Evolutionary conservation across 1,140 invertebrate species (phyloP).

Genomic region (Nymphalis io): DNA sequence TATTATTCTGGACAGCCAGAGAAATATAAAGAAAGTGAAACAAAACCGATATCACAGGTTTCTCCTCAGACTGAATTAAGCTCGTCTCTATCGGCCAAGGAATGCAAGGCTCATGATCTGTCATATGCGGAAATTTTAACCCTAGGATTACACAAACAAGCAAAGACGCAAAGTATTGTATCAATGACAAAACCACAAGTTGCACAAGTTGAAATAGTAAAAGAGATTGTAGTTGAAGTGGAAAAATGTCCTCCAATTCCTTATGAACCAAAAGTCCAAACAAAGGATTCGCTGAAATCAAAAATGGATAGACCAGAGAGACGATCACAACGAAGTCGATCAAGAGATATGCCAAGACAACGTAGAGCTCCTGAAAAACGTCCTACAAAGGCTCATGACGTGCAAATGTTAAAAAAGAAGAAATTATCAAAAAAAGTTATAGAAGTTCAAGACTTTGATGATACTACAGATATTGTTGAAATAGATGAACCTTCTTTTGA

Average conservation of each 20-base stretch:
- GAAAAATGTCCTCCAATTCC: constrained; percentile 50
- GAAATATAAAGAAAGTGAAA: constrained; percentile 24
- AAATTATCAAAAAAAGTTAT: constrained; percentile 67
- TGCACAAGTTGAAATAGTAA: constrained; percentile 66
- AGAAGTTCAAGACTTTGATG: constrained; percentile 73
- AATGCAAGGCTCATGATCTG: constrained; percentile 71
- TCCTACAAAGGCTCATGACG: constrained; percentile 56
- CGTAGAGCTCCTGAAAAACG: constrained; percentile 68
- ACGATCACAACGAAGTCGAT: constrained; percentile 63
- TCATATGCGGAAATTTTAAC: constrained; percentile 88
- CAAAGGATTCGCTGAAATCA: constrained; percentile 46
- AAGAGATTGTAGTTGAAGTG: constrained; percentile 63
- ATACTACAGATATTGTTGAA: constrained; percentile 44
- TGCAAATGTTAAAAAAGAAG: constrained; percentile 64
- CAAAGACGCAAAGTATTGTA: constrained; percentile 51
- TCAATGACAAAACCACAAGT: constrained; percentile 65
- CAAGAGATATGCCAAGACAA: constrained; percentile 72
- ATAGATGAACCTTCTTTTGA: constrained; percentile 26
- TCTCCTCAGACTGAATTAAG: constrained; percentile 18
- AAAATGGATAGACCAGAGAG: constrained; percentile 60
- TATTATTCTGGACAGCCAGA: constrained; percentile 5
- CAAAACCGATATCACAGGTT: not conserved
- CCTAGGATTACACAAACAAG: constrained; percentile 81
- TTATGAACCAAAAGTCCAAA: constrained; percentile 48
- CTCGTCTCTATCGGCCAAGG: constrained; percentile 43